Evolutionary conservation across 1,140 invertebrate genomes (phyloP), one percentile per base, ranked within the genome.

Genomic region (Anastrepha ludens): DNA sequence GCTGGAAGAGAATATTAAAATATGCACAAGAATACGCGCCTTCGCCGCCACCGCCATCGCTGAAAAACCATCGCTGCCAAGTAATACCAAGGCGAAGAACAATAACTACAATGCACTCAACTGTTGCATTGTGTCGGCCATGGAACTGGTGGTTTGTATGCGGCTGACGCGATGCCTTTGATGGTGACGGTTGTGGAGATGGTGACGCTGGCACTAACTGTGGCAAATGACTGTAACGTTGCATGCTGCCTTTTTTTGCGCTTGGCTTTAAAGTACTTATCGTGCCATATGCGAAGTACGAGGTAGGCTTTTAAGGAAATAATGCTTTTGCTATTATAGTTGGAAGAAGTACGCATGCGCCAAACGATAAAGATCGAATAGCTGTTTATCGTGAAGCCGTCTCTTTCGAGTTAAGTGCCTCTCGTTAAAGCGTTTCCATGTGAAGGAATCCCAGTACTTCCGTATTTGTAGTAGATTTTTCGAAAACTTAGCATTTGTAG

Each of bases 211-310:
- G 41, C 67, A 47, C 41, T 2, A 74, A 74, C 67, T 17, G 13
- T 47, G 67, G 67, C 13, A 39, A 44, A 47, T n/a, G 67, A 47
- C 67, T 74, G 41, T 47, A 74, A 74, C 41, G 67, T 41, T 47
- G 67, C 13, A 29, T 13, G 13, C 17, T 55, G 6, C 6, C 47
- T 50, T 81, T 58, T 81, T 81, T 41, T 55, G 15, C 44, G 47
- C n/a, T 55, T 29, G 17, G n/a, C 47, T 47, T n/a, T 6, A 62
- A 62, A 67, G 64, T 39, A 15, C 29, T 29, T 29, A 29, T 20
- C 9, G 74, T 81, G 74, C 47, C 74, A 20, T 81, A 81, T 81
- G 74, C 47, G 74, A 81, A 81, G 5, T 50, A 13, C 29, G 29
- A 29, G 29, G 29, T 29, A 29, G 29, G 29, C 29, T 29, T 29